Conservation (phyloP, 2,888 invertebrate species). For the Morpho achilles region DNA sequence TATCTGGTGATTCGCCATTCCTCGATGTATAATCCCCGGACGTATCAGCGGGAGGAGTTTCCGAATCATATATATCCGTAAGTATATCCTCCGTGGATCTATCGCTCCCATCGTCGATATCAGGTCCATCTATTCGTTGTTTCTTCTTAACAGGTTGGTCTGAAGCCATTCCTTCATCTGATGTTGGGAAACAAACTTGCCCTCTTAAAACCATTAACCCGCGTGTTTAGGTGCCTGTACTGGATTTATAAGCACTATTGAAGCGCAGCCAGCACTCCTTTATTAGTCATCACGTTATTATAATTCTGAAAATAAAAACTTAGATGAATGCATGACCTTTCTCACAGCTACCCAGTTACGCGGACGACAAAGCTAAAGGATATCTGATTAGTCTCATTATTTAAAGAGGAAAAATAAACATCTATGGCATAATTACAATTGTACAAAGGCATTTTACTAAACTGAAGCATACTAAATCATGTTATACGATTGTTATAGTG, state of each 20-base stretch:
- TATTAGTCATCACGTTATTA: conserved; percentile 14
- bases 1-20: conserved; percentile 71
- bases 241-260: conserved; percentile 16
- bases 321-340: conserved; percentile 76
- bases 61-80: conserved; percentile 63
- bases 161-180: conserved; percentile 83
- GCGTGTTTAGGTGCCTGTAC: conserved; percentile 29
- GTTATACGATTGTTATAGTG: conserved; percentile 40
- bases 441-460: background rate
- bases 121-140: conserved; percentile 84
- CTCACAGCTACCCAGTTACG: conserved; percentile 77
- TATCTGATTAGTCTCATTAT: conserved; percentile 29
- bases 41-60: conserved; percentile 60
- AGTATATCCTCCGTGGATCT: conserved; percentile 74
- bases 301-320: conserved; percentile 63
- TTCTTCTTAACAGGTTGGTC: conserved; percentile 93
- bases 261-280: conserved; percentile 18
- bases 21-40: conserved; percentile 61
- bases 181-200: conserved; percentile 73
- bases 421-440: background rate
- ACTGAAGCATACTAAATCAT: conserved; percentile 4
- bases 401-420: background rate
- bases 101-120: conserved; percentile 76
- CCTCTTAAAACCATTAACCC: conserved; percentile 83
- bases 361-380: conserved; percentile 68